Base-by-base conservation (phyloP, 2,888 invertebrate species). In the Archaeoteleia sp. region DNA sequence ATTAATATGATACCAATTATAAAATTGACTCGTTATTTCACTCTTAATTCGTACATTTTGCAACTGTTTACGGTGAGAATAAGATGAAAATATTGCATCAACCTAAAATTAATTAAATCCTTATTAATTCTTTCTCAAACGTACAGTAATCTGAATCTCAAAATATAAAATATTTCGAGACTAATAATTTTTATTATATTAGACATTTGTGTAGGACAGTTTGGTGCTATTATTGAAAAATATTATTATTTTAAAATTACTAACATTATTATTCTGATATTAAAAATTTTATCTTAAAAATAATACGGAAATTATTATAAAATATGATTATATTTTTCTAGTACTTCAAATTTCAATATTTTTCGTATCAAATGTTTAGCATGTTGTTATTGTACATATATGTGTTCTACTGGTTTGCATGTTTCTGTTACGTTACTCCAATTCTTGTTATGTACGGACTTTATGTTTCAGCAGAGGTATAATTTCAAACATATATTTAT, bases 341-440 rank as follows among this genome's bases (percentile, higher is more conserved):
- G 83, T 58, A 78, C 61, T 78, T 81, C n/a, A 45, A 73, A 9
- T 57, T 75, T 5, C 67, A 77, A 34, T 55, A 76, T 20, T 76
- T 74, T 15, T 67, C 74, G 10, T 74, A 73, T 9, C 73, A 79
- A 61, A 71, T 78, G 49, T 68, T 68, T 15, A 73, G 60, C n/a
- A 81, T 75, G 0, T 17, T 81, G 1, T 37, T 79, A 9, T 46
- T 83, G 4, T 78, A 75, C 4, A n/a, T 76, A 10, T 83, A 77
- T 23, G 49, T 82, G 9, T 73, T 83, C 17, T 78, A 77, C 14
- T 84, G 83, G 84, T 77, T 78, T 13, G 68, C 82, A 2, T 84
- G 84, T 30, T 43, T 82, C 5, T 79, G 77, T 39, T 80, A 80
- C 29, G 55, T 77, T 2, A 69, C 74, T 1, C 80, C 81, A 0